phyloP scores from a whole-genome alignment of 2,888 invertebrate genomes.

The Linnaemya tessellans region DNA sequence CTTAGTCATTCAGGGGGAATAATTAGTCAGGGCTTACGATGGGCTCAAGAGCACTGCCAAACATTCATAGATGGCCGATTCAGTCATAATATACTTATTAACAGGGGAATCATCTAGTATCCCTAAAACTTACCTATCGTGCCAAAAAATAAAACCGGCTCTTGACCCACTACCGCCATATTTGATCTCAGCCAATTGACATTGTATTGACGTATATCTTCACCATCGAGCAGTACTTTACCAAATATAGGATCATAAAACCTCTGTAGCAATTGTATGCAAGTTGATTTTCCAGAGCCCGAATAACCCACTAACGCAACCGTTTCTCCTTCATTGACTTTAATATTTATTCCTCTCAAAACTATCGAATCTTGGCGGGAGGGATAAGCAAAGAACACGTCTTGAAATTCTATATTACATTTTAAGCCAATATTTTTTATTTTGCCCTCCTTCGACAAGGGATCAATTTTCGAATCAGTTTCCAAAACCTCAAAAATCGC shows the following conservation, averaged over 20 bases:
- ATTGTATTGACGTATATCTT: conserved; percentile 88
- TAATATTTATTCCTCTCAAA: conserved; percentile 87
- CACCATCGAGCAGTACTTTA: conserved; percentile 85
- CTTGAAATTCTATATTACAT: conserved; percentile 88
- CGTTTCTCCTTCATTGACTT: conserved; percentile 87
- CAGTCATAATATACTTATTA: too few species aligned
- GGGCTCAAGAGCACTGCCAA: too few species aligned
- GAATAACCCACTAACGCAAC: conserved; percentile 89
- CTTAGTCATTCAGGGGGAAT: too few species aligned
- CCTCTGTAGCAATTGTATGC: conserved; percentile 90
- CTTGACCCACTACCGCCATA: conserved; percentile 94
- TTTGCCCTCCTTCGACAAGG: conserved; percentile 87
- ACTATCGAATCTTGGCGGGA: conserved; percentile 89
- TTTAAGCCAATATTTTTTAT: conserved; percentile 84
- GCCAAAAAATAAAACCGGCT: conserved; percentile 93
- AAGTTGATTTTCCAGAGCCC: conserved; percentile 93
- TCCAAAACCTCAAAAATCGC: conserved; percentile 90
- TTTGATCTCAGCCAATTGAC: conserved; percentile 89
- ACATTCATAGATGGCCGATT: too few species aligned
- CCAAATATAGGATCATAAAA: conserved; percentile 88
- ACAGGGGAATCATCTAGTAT: neutral
- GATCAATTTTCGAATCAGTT: conserved; percentile 88
- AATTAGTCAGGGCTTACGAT: too few species aligned
- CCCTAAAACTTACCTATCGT: conserved; percentile 84
- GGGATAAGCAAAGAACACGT: conserved; percentile 91